Evolutionary conservation across 1,140 invertebrate genomes (phyloP), one percentile per base, ranked within the genome.

Genomic region (Aphidius ervi): DNA sequence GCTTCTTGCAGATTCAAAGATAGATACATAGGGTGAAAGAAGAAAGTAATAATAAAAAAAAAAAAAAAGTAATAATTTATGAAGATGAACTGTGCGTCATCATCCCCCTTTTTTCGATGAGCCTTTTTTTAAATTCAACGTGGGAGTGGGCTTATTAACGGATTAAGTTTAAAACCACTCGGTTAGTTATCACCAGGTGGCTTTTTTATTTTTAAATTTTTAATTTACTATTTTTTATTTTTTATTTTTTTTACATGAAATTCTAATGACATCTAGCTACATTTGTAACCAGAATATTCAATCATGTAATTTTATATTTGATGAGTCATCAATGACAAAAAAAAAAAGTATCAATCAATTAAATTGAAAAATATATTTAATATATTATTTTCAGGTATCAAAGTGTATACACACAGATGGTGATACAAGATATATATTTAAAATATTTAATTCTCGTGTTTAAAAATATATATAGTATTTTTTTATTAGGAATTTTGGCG

Each of bases 121-220:
- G 37, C 43, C 54, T 31, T 57, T 57, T 42, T 20, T 60, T 56
- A 57, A 42, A 40, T n/a, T 40, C 46, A 63, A 63, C 48, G 56
- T 62, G 53, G 62, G 49, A 59, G 52, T 56, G 41, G 55, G 50
- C 59, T 72, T 70, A 69, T 70, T 68, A 73, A 73, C 66, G 68
- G 65, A 70, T 70, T 72, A 67, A 65, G 61, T 67, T 66, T 59
- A 62, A 53, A 65, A 64, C 52, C 58, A 63, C 62, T 64, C 63
- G 65, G 68, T 71, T 70, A 72, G 70, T 69, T 69, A 72, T 65
- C 59, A 52, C 67, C 64, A 64, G 61, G 56, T 65, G 59, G 65
- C 8, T 41, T 42, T 54, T 9, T 10, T 54, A 7, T 5, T n/a
- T 31, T 31, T 31, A 31, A 31, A 31, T 31, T 31, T 31, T 31